A percentile compares a stretch with the other conserved stretches of the same genome.
These are phyloP conservation scores for Acrocephalus arundinaceus DNA, from an alignment of 2,113 vertebrate genomes.

Conservation along the genomic window DNA sequence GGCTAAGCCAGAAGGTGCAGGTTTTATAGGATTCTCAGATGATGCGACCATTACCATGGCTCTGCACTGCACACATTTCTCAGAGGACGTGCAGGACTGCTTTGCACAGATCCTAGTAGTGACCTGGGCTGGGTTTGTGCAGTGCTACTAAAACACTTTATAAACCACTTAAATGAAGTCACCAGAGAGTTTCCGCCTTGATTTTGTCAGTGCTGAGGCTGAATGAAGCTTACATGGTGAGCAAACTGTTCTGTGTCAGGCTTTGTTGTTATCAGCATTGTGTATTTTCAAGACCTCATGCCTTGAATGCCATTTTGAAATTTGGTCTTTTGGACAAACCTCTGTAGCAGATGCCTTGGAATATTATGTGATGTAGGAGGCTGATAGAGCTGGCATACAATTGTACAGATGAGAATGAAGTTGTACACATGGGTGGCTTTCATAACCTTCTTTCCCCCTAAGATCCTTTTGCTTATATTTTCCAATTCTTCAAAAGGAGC, in stretches of 20 bases:
- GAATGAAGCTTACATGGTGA: neutral
- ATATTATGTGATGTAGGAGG: neutral
- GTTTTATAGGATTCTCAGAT: neutral
- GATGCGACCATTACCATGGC: neutral
- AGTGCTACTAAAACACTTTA: neutral
- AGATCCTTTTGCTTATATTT: neutral
- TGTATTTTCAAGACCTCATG: neutral
- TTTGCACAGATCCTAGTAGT: neutral
- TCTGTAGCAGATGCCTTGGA: neutral
- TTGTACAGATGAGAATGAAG: neutral
- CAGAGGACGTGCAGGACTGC: neutral
- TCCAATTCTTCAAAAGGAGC: neutral
- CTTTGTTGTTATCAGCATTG: neutral
- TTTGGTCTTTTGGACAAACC: neutral
- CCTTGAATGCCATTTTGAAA: neutral
- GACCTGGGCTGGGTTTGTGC: neutral
- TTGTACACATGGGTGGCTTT: neutral
- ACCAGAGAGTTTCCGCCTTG: neutral
- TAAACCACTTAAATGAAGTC: neutral
- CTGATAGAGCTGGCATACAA: neutral
- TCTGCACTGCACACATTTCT: rapidly evolving
- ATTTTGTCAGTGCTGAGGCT: neutral
- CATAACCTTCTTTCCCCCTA: neutral
- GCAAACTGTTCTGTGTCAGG: neutral
- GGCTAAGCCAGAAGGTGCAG: neutral